Percentiles rank a stretch among this genome's conserved stretches.
These are phyloP conservation scores for Trachelus iudaicus DNA, from an alignment of 2,888 invertebrate species.

Conservation along the genomic window DNA sequence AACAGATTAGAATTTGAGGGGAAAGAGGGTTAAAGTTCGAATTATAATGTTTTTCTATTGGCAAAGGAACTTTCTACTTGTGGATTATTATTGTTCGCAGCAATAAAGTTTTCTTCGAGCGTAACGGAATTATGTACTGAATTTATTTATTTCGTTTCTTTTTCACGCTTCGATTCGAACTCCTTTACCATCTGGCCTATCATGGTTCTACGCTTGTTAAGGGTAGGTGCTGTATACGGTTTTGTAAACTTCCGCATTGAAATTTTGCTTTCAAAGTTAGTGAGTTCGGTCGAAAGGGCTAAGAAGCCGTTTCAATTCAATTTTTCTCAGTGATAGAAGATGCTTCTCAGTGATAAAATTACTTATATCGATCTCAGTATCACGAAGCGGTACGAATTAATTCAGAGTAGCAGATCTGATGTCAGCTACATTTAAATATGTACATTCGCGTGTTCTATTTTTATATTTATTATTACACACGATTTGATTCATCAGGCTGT, in stretches of 20 bases:
- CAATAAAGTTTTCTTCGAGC: conserved; percentile 47
- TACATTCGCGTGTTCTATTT: no score
- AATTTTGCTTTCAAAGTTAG: not conserved
- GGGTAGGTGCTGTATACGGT: not conserved
- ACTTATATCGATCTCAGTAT: no score
- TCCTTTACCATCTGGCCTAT: not conserved
- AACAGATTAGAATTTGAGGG: not conserved
- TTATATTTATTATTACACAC: no score
- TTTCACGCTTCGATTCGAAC: conserved; percentile 6
- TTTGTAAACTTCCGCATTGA: not conserved
- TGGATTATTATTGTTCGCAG: conserved; percentile 35
- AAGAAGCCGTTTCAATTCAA: no score
- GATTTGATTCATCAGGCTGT: no score
- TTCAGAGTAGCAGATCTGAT: no score
- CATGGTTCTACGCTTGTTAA: not conserved
- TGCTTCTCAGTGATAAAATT: no score
- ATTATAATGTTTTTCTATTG: not conserved
- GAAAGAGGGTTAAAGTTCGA: not conserved
- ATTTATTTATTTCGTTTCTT: conserved; percentile 43
- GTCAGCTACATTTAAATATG: no score
- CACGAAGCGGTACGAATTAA: no score
- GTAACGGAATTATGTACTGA: conserved; percentile 45
- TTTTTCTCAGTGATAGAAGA: no score
- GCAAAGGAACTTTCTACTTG: not conserved
- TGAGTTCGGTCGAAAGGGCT: no score